These are phyloP conservation scores for Drosophila teissieri DNA, from an alignment of 1,140 invertebrate genomes.

Conservation along the genomic window DNA sequence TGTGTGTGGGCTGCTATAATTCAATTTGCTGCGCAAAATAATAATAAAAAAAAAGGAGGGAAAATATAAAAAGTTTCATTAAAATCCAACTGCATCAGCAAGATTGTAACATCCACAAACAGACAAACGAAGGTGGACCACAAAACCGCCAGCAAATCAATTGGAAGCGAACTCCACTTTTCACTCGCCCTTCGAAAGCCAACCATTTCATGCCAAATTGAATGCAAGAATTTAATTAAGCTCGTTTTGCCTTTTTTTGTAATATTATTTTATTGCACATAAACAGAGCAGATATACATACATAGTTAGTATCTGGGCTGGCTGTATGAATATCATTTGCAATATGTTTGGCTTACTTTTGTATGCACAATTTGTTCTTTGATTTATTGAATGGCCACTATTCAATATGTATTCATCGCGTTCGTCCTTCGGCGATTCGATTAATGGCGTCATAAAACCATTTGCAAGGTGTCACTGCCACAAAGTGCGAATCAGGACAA, in stretches of 20 bases:
- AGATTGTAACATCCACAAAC: constrained; percentile 63
- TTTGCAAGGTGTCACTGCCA: neutral
- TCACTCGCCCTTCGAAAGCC: constrained; percentile 16
- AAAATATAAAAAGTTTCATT: constrained; percentile 65
- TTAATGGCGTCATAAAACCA: constrained; percentile 16
- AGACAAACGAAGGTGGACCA: constrained; percentile 49
- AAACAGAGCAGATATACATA: constrained; percentile 8
- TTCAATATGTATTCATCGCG: constrained; percentile 20
- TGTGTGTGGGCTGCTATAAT: constrained; percentile 61
- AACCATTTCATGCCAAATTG: constrained; percentile 78
- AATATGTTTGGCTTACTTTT: constrained; percentile 40
- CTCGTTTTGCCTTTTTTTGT: constrained; percentile 47
- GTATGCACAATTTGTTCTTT: constrained; percentile 54
- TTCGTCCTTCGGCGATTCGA: constrained; percentile 4
- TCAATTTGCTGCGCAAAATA: constrained; percentile 67
- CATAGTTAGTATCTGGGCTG: constrained; percentile 12
- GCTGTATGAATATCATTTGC: constrained; percentile 22
- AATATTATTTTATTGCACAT: constrained; percentile 61
- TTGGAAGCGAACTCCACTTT: constrained; percentile 68
- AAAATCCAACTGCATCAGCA: constrained; percentile 82
- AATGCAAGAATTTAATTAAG: constrained; percentile 82
- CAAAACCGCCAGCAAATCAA: constrained; percentile 77
- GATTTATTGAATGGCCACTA: constrained; percentile 57
- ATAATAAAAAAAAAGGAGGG: constrained; percentile 12
- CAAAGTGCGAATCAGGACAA: neutral